phyloP scores from a whole-genome alignment of 2,797 vertebrate species.

The Enteromius viviparus region DNA sequence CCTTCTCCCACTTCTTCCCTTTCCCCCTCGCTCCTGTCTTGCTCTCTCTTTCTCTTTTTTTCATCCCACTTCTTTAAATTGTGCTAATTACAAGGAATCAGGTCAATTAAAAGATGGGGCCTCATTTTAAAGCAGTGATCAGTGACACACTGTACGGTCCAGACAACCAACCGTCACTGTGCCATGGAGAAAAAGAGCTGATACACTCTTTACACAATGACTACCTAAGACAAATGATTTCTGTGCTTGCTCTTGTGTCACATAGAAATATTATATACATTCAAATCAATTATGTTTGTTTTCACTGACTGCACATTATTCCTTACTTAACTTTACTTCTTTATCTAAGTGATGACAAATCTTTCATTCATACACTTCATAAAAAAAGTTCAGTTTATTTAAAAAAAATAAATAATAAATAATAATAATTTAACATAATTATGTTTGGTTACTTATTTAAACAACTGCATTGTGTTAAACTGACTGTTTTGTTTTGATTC shows the following conservation, averaged over 20 bases:
- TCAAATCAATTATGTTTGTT: neutral
- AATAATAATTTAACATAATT: too few relatives aligned
- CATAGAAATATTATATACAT: neutral
- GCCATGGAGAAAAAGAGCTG: conserved; percentile 15
- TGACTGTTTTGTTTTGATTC: too few relatives aligned
- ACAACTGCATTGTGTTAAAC: too few relatives aligned
- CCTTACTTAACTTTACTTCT: neutral
- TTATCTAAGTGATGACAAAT: neutral
- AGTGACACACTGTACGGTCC: conserved; percentile 57
- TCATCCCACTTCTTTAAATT: conserved; percentile 62
- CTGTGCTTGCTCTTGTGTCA: neutral
- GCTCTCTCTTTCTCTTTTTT: conserved; percentile 20
- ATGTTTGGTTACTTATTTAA: too few relatives aligned
- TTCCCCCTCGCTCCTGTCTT: neutral
- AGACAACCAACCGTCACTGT: conserved; percentile 61
- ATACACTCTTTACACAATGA: conserved; percentile 10
- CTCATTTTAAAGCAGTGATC: conserved; percentile 67
- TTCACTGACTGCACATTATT: neutral
- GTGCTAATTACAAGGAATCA: conserved; percentile 79
- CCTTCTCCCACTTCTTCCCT: conserved; percentile 32
- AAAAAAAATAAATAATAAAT: too few relatives aligned
- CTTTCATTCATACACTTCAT: neutral
- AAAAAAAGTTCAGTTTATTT: too few relatives aligned
- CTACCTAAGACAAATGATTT: neutral
- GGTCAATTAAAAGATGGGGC: conserved; percentile 72